These are phyloP conservation scores for Dolichotis patagonum DNA, from an alignment of 2,113 vertebrate species.

Conservation along the genomic window DNA sequence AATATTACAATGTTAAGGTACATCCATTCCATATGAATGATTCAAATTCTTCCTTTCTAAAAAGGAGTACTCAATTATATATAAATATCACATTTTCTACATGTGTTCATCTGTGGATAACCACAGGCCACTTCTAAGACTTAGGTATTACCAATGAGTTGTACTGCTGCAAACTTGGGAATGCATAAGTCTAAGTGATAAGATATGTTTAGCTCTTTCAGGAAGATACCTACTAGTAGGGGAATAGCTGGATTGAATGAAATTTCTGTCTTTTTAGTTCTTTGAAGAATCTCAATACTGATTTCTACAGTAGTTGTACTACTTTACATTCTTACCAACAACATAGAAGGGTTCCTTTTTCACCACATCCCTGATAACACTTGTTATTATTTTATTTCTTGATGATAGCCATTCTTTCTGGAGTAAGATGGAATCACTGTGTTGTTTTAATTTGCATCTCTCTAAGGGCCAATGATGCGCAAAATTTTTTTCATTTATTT, in stretches of 20 bases:
- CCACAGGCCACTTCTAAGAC: background rate
- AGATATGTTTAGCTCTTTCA: background rate
- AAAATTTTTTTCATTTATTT: too few species aligned
- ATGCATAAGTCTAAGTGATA: background rate
- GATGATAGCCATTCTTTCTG: too few species aligned
- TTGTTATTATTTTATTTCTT: too few species aligned
- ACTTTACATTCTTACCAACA: too few species aligned
- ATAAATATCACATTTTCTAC: background rate
- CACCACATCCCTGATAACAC: too few species aligned
- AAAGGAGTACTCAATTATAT: background rate
- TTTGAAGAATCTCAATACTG: background rate
- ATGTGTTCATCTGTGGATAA: background rate
- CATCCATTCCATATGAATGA: background rate
- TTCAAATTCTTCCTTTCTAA: background rate
- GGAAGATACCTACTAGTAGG: background rate
- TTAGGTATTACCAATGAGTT: background rate
- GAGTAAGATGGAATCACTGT: too few species aligned
- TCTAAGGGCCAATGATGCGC: too few species aligned
- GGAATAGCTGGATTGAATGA: background rate
- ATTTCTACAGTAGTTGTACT: too few species aligned
- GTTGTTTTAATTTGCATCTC: too few species aligned
- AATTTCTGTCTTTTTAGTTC: background rate
- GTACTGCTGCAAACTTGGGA: background rate
- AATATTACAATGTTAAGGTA: background rate
- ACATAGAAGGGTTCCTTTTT: too few species aligned